Percentiles rank a stretch among this genome's conserved stretches.
Conservation (phyloP, 2,797 vertebrate genomes). For the Bovichtus diacanthus region DNA sequence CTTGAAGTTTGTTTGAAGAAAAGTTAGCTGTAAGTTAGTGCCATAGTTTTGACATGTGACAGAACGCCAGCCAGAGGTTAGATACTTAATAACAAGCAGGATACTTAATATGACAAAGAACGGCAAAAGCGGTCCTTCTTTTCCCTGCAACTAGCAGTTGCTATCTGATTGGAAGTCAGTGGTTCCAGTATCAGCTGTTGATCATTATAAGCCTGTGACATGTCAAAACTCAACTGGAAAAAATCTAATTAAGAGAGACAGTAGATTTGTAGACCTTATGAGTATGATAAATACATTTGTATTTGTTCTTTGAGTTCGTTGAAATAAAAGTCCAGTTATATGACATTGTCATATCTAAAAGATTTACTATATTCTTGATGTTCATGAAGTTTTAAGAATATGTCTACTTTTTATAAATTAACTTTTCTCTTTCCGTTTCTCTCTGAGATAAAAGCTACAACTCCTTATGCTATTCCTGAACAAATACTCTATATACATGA, state of each 20-base stretch:
- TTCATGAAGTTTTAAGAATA: neutral
- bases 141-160: neutral
- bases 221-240: neutral
- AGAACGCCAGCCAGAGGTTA: neutral
- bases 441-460: neutral
- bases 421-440: neutral
- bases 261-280: neutral
- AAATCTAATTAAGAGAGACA: neutral
- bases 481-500: neutral
- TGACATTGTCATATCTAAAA: constrained; percentile 12
- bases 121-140: neutral
- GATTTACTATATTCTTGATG: neutral
- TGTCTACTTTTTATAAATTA: neutral
- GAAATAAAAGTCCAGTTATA: neutral
- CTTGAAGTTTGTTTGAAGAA: neutral
- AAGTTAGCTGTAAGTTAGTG: neutral
- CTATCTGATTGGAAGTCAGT: neutral
- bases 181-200: neutral
- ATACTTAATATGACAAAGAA: neutral
- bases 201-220: neutral
- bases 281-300: neutral
- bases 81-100: neutral
- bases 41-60: neutral
- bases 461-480: neutral
- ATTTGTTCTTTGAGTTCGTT: neutral